A percentile compares a stretch with the other conserved stretches of the same genome.
Conservation (phyloP, 2,797 vertebrate genomes). For the Rhynchonycteris naso region DNA sequence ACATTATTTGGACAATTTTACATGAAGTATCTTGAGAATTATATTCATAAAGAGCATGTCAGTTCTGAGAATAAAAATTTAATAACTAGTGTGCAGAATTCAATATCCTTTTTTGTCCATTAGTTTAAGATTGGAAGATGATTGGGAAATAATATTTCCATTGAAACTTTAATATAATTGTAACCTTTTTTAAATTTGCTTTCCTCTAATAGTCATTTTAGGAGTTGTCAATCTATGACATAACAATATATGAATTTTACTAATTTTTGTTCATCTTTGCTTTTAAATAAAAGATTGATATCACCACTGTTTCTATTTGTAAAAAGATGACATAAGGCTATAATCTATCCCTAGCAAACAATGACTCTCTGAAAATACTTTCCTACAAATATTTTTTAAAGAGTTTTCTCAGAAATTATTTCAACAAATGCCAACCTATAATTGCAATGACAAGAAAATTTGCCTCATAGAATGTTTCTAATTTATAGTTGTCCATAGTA, state of each 20-base stretch:
- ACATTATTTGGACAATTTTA: not conserved
- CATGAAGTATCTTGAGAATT: not conserved
- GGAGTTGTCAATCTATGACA: not conserved
- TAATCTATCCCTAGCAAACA: constrained; percentile 34
- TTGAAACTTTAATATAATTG: not conserved
- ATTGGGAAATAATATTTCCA: not conserved
- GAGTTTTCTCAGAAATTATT: constrained; percentile 35
- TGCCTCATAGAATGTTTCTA: not conserved
- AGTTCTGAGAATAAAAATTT: constrained; percentile 22
- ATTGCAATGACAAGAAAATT: not conserved
- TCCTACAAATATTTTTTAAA: constrained; percentile 58
- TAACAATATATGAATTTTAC: not conserved
- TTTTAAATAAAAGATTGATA: not conserved
- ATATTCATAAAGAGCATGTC: not conserved
- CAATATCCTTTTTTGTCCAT: not conserved
- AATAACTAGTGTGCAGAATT: not conserved
- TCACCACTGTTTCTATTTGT: not conserved
- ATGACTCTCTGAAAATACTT: constrained; percentile 37
- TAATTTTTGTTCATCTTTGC: not conserved
- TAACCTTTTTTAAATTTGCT: constrained; percentile 2
- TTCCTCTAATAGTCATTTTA: not conserved
- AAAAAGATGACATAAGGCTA: constrained; percentile 18
- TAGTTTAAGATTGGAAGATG: not conserved
- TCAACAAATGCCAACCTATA: constrained; percentile 7
- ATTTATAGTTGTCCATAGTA: not conserved